Conservation (phyloP, 2,113 vertebrate species). For the Zosterops borbonicus region DNA sequence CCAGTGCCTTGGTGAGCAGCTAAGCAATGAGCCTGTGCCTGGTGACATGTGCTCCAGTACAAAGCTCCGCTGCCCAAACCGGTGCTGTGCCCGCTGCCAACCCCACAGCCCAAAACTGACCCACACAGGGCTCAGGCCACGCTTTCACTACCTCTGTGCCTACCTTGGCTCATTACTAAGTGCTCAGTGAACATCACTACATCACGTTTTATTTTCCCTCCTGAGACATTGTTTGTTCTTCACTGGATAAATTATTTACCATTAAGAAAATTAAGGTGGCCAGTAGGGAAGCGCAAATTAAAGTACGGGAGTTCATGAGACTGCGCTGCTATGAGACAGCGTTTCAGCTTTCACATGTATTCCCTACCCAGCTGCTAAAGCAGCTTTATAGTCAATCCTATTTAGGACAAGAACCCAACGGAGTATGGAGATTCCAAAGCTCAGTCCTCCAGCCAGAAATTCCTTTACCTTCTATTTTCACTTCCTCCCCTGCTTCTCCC, state of each 20-base stretch:
- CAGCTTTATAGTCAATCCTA: neutral
- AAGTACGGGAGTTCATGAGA: neutral
- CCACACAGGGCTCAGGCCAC: fast-evolving
- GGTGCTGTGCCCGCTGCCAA: fast-evolving
- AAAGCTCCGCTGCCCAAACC: fast-evolving
- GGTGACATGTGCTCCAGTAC: fast-evolving
- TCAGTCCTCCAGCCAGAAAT: neutral
- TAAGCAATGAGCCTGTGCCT: neutral
- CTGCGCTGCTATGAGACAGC: neutral
- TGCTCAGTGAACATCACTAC: neutral
- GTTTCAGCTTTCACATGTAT: neutral
- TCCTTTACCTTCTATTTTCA: neutral
- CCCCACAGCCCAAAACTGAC: fast-evolving
- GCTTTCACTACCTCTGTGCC: fast-evolving
- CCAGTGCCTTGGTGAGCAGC: neutral
- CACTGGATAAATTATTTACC: conserved; percentile 49
- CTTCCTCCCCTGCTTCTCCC: neutral
- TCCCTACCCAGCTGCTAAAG: neutral
- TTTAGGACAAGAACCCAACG: neutral
- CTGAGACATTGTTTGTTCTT: neutral
- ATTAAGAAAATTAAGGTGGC: conserved; percentile 12
- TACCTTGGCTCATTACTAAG: neutral
- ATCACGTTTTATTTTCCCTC: neutral
- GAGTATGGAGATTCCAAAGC: neutral
- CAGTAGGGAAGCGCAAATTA: neutral